phyloP scores from a whole-genome alignment of 1,140 invertebrate species.

The Muscidifurax raptorellus region DNA sequence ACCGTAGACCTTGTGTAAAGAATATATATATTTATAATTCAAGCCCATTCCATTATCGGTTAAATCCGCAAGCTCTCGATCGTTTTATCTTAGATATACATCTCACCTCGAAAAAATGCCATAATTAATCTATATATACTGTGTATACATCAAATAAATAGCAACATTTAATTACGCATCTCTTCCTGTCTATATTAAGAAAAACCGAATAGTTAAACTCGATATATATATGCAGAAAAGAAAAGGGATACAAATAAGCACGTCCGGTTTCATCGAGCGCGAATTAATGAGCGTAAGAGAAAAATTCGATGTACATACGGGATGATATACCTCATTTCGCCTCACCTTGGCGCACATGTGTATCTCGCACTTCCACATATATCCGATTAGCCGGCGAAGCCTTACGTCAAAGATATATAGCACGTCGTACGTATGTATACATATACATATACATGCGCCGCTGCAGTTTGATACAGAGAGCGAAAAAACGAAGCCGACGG shows the following conservation, averaged over 20 bases:
- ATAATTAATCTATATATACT: no score
- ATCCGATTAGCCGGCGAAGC: slow-evolving; percentile 74
- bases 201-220: no score
- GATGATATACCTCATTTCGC: slow-evolving; percentile 41
- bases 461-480: not conserved
- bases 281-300: not conserved
- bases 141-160: no score
- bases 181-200: no score
- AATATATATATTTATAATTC: not conserved
- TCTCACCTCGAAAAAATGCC: no score
- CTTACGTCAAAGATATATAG: slow-evolving; percentile 53
- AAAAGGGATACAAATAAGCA: no score
- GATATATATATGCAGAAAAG: no score
- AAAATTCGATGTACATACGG: not conserved
- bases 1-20: not conserved
- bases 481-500: not conserved
- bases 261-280: no score
- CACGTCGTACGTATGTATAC: no score
- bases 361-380: slow-evolving; percentile 37
- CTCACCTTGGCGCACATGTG: slow-evolving; percentile 42
- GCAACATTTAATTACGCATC: no score
- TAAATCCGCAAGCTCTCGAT: no score
- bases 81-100: no score
- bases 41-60: not conserved
- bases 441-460: not conserved